Evolutionary conservation across 2,113 vertebrate species (phyloP), one percentile per base, ranked within the genome.

Genomic region (Puffinus mauretanicus): DNA sequence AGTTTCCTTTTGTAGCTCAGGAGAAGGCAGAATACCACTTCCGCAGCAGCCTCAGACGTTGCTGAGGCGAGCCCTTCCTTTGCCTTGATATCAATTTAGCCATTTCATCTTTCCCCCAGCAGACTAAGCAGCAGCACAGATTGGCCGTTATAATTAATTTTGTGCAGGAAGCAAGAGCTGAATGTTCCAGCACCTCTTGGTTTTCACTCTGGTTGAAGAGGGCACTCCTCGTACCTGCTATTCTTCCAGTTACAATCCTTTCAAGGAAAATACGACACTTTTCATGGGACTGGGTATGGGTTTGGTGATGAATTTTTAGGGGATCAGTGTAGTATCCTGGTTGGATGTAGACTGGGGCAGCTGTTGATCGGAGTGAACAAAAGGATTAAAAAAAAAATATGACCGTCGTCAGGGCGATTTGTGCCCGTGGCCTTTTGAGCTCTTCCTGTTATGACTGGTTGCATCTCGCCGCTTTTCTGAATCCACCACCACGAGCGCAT

Each of bases 51-150:
- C 44, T 91, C 47, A 51, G 83, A 51, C 1, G 0, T 27, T 54
- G 62, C 87, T 77, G 66, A 3, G 6, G 42, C 0, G 24, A 85
- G 75, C 71, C 82, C n/a, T 82, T 93, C 52, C n/a, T 89, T 87
- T 72, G 87, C 94, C 3, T 13, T 73, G 27, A 16, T 85, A 94
- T 49, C 94, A 90, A 16, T 95, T 95, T 65, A 91, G 91, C 70
- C 58, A 32, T 95, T 96, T 94, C 49, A 80, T 92, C 82, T 91
- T 91, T 73, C 65, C 85, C 58, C 49, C 84, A 58, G 70, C 71
- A 90, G 84, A 93, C 46, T n/a, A 32, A 95, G 84, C 94, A 90
- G 93, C 92, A 93, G 85, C 94, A 88, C 82, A 86, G 85, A 80
- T 96, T 94, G 84, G 58, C 66, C 0, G 1, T 85, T 91, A 36